phyloP scores from a whole-genome alignment of 2,113 vertebrate genomes.

The Eretmochelys imbricata region DNA sequence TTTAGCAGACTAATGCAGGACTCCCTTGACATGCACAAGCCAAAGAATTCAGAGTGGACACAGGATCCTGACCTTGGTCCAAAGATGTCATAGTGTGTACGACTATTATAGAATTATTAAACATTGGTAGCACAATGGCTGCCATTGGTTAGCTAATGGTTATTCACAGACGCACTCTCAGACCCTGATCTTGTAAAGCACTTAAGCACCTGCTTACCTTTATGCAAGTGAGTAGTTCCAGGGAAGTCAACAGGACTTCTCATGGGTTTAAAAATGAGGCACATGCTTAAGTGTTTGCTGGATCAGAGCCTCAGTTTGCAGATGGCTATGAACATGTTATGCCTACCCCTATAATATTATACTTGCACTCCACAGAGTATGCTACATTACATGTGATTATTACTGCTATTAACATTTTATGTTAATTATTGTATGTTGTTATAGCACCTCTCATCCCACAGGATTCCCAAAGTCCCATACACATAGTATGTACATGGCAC shows the following conservation, averaged over 20 bases:
- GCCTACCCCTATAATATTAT: neutral
- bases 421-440: neutral
- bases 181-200: neutral
- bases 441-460: neutral
- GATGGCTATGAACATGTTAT: neutral
- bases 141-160: neutral
- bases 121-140: fast-evolving
- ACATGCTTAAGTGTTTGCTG: neutral
- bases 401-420: neutral
- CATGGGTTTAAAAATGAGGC: neutral
- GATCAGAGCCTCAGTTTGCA: neutral
- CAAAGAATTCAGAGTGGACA: constrained; percentile 2
- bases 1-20: constrained; percentile 1
- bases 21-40: neutral
- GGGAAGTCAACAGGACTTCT: neutral
- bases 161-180: neutral
- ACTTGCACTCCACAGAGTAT: neutral
- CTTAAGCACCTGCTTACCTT: neutral
- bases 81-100: fast-evolving
- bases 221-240: neutral
- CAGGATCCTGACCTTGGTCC: neutral
- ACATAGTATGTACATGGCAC: neutral
- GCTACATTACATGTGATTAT: neutral
- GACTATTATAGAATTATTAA: neutral
- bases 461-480: neutral